phyloP scores from a whole-genome alignment of 2,888 invertebrate genomes.

The Drosophila helvetica region DNA sequence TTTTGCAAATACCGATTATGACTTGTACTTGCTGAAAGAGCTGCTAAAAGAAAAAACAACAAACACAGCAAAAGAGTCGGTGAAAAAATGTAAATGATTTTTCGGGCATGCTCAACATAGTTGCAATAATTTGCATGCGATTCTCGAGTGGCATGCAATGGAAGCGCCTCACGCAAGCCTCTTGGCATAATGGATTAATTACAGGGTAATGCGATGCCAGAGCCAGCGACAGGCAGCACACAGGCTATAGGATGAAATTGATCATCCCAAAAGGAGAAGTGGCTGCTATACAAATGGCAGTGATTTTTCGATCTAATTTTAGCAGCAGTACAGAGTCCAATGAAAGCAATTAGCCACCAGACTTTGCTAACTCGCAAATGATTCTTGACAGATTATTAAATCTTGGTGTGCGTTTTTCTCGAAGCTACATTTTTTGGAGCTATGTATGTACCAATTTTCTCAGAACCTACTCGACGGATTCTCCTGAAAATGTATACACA shows the following conservation, averaged over 20 bases:
- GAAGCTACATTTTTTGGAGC: too few relatives aligned
- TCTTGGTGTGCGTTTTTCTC: too few relatives aligned
- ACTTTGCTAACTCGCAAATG: conserved; percentile 1
- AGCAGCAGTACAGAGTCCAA: too few relatives aligned
- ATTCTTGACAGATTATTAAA: too few relatives aligned
- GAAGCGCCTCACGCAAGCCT: conserved; percentile 59
- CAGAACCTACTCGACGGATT: too few relatives aligned
- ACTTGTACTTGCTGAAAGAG: conserved; percentile 54
- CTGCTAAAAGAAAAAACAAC: conserved; percentile 21
- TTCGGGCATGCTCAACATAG: conserved; percentile 62
- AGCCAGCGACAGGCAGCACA: not conserved
- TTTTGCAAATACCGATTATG: conserved; percentile 61
- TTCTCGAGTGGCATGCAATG: conserved; percentile 60
- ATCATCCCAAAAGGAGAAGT: too few relatives aligned
- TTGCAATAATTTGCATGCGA: conserved; percentile 75
- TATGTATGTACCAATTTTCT: too few relatives aligned
- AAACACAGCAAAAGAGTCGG: not conserved
- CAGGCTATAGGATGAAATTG: conserved; percentile 33
- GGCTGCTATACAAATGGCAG: too few relatives aligned
- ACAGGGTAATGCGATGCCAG: conserved; percentile 35
- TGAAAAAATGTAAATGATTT: conserved; percentile 47
- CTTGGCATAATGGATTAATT: conserved; percentile 71
- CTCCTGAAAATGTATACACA: too few relatives aligned
- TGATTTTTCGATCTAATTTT: too few relatives aligned
- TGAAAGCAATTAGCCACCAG: conserved; percentile 7